Conservation (phyloP, 2,797 vertebrate genomes). For the Chromobotia macracanthus region DNA sequence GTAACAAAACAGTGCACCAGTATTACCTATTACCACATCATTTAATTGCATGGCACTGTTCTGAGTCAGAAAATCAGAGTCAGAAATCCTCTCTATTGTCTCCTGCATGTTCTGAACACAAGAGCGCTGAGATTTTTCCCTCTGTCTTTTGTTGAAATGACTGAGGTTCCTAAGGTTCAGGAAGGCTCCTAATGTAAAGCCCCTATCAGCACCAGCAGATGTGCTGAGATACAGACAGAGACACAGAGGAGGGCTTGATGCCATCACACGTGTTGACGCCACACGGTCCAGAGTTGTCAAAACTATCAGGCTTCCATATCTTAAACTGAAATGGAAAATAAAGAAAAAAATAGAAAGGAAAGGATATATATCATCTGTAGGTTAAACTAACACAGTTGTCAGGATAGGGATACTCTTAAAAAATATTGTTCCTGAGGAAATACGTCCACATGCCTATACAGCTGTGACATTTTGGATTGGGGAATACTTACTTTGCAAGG, state of each 20-base stretch:
- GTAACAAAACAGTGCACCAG: no score
- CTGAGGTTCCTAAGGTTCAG: constrained; percentile 37
- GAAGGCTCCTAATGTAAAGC: constrained; percentile 49
- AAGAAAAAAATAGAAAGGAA: constrained; percentile 52
- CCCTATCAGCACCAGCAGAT: constrained; percentile 65
- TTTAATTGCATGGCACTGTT: no score
- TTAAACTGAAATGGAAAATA: constrained; percentile 64
- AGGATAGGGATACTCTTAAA: constrained; percentile 63
- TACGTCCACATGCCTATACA: constrained; percentile 49
- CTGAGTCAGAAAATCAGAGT: no score
- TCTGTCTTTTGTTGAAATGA: constrained; percentile 49
- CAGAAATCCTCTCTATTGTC: neutral
- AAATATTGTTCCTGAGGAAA: constrained; percentile 75
- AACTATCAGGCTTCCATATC: constrained; percentile 79
- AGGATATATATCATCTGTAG: constrained; percentile 72
- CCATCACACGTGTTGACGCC: constrained; percentile 80
- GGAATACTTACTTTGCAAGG: no score
- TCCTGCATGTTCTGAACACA: constrained; percentile 26
- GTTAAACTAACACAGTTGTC: constrained; percentile 70
- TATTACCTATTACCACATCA: no score
- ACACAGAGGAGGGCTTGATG: constrained; percentile 67
- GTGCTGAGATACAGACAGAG: constrained; percentile 67
- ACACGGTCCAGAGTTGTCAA: constrained; percentile 79
- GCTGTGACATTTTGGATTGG: neutral
- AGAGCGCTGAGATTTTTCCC: constrained; percentile 43